Evolutionary conservation across 92 coral and sea anemone species (phyloP).

Genomic region (Isaurus tuberculatus): DNA sequence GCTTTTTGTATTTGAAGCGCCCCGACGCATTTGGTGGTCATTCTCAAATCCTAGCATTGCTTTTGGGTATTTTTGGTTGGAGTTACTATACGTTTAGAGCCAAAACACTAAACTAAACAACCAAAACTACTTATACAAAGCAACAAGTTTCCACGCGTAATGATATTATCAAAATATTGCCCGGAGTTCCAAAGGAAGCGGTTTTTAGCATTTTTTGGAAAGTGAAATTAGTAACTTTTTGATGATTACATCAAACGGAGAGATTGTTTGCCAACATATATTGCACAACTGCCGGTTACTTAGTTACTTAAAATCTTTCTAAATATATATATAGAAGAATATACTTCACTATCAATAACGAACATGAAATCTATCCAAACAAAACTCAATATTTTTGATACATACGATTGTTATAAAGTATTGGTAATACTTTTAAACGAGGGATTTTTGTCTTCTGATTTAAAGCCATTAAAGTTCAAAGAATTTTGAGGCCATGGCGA

Average conservation of each 20-base stretch:
- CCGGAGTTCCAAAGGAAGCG: neutral
- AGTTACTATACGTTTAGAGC: no score
- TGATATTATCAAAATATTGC: neutral
- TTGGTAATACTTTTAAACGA: no score
- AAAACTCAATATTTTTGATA: no score
- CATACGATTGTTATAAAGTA: no score
- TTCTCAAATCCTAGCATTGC: neutral
- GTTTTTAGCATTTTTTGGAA: neutral
- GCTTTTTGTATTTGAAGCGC: neutral
- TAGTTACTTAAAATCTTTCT: neutral
- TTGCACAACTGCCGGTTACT: neutral
- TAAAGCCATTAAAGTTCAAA: no score
- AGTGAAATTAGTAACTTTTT: neutral
- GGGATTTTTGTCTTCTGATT: no score
- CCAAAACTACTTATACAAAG: neutral
- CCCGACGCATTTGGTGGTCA: neutral
- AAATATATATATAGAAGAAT: neutral
- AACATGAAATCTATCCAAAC: no score
- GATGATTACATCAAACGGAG: neutral
- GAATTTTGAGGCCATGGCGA: no score
- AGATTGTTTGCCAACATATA: neutral
- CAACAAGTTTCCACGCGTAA: neutral
- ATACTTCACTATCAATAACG: neutral
- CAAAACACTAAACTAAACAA: neutral
- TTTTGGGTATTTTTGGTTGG: no score